Conservation (phyloP, 2,113 vertebrate species). For the Poicephalus meyeri region DNA sequence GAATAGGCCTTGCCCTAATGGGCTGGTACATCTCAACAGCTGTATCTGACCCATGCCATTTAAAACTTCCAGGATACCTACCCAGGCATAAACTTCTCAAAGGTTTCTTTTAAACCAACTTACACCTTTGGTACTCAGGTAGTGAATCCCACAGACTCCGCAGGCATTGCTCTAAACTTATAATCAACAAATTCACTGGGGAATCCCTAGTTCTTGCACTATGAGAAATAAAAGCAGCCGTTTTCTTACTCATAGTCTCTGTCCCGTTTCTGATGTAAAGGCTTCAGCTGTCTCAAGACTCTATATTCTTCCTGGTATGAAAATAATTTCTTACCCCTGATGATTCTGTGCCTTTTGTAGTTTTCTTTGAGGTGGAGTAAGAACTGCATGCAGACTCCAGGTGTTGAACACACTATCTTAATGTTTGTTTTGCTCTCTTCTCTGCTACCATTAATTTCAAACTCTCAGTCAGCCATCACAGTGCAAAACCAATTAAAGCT, state of each 20-base stretch:
- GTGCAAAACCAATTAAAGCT: not conserved
- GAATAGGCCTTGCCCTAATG: not conserved
- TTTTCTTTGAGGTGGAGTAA: not conserved
- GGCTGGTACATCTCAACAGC: not conserved
- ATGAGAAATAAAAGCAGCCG: not conserved
- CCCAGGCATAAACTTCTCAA: not conserved
- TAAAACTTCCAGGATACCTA: not conserved
- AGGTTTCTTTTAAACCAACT: not conserved
- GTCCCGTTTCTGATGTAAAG: not conserved
- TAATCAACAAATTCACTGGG: not conserved
- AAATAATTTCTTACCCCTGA: not conserved
- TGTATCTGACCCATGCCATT: not conserved
- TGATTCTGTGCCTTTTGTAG: not conserved
- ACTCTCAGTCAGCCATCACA: not conserved
- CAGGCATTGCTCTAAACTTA: not conserved
- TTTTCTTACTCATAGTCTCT: not conserved
- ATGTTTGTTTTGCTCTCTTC: not conserved
- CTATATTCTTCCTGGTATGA: not conserved
- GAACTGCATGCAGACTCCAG: not conserved
- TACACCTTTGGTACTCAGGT: not conserved
- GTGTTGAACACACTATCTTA: not conserved
- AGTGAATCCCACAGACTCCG: not conserved
- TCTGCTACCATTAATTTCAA: not conserved
- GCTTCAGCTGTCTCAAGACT: not conserved
- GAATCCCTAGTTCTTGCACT: not conserved